Percentiles rank a stretch among this genome's conserved stretches.
Conservation (phyloP, 1,140 invertebrate species). For the Drosophila miranda region DNA sequence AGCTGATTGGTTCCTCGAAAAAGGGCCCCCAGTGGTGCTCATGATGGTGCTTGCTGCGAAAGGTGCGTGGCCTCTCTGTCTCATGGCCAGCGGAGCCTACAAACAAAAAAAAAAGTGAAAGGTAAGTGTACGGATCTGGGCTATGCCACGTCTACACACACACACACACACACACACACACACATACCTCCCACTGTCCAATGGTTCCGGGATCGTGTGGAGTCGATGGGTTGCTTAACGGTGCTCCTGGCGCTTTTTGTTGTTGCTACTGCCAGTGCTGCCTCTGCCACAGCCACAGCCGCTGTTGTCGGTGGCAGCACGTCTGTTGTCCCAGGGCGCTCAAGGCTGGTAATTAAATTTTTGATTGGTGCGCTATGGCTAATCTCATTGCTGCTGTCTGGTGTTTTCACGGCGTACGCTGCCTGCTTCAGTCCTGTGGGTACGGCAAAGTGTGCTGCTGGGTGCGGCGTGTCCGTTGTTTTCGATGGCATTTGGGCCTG, state of each 20-base stretch:
- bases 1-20: constrained; percentile 86
- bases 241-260: constrained; percentile 51
- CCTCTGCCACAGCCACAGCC: neutral
- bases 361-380: constrained; percentile 40
- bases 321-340: constrained; percentile 19
- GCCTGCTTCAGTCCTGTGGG: constrained; percentile 3
- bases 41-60: constrained; percentile 84
- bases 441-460: constrained; percentile 9
- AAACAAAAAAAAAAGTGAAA: too few relatives aligned
- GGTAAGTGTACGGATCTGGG: neutral
- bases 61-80: constrained; percentile 84
- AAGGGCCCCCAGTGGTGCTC: constrained; percentile 88
- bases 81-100: constrained; percentile 76
- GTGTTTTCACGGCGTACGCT: neutral
- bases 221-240: constrained; percentile 57
- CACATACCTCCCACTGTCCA: constrained; percentile 40
- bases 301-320: constrained; percentile 8
- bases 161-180: too few relatives aligned
- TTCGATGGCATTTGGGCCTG: constrained; percentile 30
- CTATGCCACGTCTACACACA: too few relatives aligned
- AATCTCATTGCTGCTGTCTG: constrained; percentile 24
- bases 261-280: constrained; percentile 20
- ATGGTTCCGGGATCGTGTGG: constrained; percentile 53
- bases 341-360: constrained; percentile 30
- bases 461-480: constrained; percentile 7